phyloP scores from a whole-genome alignment of 2,888 invertebrate species.

The Drosophila trichaetosa region DNA sequence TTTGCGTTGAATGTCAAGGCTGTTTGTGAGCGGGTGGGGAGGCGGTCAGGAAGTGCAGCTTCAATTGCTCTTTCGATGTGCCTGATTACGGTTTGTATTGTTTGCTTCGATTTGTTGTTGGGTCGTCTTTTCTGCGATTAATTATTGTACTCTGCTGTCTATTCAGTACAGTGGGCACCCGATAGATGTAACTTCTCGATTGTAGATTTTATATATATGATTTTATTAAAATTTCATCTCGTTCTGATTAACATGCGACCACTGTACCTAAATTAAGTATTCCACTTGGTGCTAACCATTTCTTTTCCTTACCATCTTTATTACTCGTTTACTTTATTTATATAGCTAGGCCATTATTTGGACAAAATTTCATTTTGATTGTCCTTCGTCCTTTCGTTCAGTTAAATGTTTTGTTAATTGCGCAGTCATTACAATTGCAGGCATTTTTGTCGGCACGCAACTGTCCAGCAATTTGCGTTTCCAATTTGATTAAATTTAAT shows the following conservation, averaged over 20 bases:
- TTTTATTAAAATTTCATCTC: not conserved
- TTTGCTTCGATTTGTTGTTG: constrained; percentile 10
- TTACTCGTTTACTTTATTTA: not conserved
- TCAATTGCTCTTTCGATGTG: constrained; percentile 3
- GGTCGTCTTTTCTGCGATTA: constrained; percentile 12
- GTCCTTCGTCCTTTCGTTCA: constrained; percentile 1
- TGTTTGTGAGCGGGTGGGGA: not conserved
- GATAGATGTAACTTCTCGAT: too few relatives aligned
- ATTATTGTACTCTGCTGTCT: not conserved
- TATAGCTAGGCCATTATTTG: constrained; percentile 14
- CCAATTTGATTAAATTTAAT: constrained; percentile 22
- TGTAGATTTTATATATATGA: not conserved
- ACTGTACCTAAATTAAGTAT: not conserved
- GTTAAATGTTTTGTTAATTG: constrained; percentile 57
- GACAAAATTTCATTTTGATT: constrained; percentile 16
- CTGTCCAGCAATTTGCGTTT: constrained; percentile 4
- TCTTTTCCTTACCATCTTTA: not conserved
- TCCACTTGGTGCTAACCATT: not conserved
- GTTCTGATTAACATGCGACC: not conserved
- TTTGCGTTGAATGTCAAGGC: constrained; percentile 58
- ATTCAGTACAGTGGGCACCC: not conserved
- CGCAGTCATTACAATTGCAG: constrained; percentile 30
- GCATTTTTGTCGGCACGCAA: constrained; percentile 51
- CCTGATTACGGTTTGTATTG: constrained; percentile 8
- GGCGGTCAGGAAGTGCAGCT: constrained; percentile 12